A percentile compares a stretch with the other conserved stretches of the same genome.
phyloP scores from a whole-genome alignment of 2,113 vertebrate genomes.

The Apodemus speciosus region DNA sequence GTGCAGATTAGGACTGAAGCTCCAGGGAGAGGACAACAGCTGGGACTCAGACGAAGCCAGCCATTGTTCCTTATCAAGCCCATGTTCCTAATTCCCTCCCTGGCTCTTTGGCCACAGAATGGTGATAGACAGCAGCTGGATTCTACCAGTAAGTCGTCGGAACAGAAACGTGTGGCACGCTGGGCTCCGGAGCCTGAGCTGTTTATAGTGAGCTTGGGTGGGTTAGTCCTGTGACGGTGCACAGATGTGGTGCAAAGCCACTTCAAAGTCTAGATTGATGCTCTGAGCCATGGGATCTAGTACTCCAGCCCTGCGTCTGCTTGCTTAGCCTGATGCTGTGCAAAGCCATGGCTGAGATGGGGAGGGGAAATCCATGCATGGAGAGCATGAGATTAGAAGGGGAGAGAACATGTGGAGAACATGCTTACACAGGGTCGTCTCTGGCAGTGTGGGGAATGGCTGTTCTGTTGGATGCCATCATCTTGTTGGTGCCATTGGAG shows the following conservation, averaged over 20 bases:
- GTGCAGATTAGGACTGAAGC: neutral
- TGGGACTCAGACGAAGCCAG: neutral
- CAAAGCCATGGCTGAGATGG: neutral
- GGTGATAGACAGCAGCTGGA: conserved; percentile 1
- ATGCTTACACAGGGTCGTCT: neutral
- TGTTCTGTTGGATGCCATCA: neutral
- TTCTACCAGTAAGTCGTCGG: neutral
- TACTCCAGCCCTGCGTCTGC: conserved; percentile 64
- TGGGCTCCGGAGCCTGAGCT: conserved; percentile 1
- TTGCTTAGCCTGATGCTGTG: neutral
- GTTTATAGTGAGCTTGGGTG: neutral
- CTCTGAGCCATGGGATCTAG: conserved; percentile 41
- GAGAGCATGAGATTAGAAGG: neutral
- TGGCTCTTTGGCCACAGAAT: neutral
- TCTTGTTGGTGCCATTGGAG: neutral
- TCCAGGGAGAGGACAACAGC: neutral
- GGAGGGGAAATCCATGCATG: neutral
- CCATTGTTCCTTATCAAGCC: neutral
- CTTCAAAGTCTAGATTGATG: conserved; percentile 56
- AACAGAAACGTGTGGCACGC: conserved; percentile 29
- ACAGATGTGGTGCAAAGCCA: conserved; percentile 38
- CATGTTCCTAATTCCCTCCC: neutral
- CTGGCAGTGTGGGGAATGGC: neutral
- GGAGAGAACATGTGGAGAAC: neutral
- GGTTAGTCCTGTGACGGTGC: neutral